phyloP scores from a whole-genome alignment of 2,888 invertebrate genomes.

The Keiferia lycopersicella region DNA sequence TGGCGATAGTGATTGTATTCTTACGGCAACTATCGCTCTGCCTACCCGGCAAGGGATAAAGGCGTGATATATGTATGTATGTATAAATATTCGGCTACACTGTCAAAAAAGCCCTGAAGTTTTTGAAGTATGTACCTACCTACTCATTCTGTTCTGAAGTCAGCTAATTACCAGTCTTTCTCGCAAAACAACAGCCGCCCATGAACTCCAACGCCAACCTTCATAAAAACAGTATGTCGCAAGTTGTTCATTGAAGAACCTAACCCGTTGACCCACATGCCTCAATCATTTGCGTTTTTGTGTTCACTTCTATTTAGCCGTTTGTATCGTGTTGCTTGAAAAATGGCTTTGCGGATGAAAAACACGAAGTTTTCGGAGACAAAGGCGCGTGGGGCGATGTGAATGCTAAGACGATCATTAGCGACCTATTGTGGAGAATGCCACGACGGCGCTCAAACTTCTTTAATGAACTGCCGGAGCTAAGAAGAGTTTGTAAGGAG shows the following conservation, averaged over 20 bases:
- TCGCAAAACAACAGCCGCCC: slow-evolving; percentile 57
- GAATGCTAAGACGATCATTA: slow-evolving; percentile 79
- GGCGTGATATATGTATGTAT: too few species aligned
- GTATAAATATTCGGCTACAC: too few species aligned
- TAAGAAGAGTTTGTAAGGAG: too few species aligned
- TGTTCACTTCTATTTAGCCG: slow-evolving; percentile 36
- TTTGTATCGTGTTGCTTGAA: slow-evolving; percentile 67
- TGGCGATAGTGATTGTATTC: too few species aligned
- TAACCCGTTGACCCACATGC: slow-evolving; percentile 70
- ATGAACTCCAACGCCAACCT: slow-evolving; percentile 60
- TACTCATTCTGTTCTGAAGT: slow-evolving; percentile 4
- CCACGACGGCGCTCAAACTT: slow-evolving; percentile 62
- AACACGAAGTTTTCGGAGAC: slow-evolving; percentile 70
- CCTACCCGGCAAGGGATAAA: too few species aligned
- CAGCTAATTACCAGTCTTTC: slow-evolving; percentile 56
- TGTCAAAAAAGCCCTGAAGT: not conserved
- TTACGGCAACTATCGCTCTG: too few species aligned
- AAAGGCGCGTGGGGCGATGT: slow-evolving; percentile 75
- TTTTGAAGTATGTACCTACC: not conserved
- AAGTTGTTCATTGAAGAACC: slow-evolving; percentile 47
- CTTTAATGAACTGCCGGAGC: slow-evolving; percentile 25
- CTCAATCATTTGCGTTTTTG: slow-evolving; percentile 59
- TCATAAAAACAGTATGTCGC: slow-evolving; percentile 51
- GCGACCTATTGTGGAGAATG: slow-evolving; percentile 69
- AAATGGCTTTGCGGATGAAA: slow-evolving; percentile 70